A percentile compares a stretch with the other conserved stretches of the same genome.
Conservation (phyloP, 2,888 invertebrate genomes). For the Caenorhabditis wallacei region DNA sequence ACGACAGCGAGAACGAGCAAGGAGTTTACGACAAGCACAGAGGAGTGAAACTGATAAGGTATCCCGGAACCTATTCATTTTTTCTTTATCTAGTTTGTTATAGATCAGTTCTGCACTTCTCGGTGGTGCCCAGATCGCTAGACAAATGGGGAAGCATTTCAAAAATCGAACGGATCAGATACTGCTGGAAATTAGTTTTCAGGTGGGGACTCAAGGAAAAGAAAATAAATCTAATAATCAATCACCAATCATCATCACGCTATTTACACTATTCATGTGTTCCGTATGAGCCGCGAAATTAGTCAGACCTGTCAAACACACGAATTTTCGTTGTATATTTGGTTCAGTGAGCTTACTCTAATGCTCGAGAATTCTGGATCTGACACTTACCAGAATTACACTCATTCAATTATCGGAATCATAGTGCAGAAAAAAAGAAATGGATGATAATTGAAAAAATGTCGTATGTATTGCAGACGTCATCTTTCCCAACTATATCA, state of each 20-base stretch:
- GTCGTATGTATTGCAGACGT: slow-evolving; percentile 74
- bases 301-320: slow-evolving; percentile 58
- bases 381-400: slow-evolving; percentile 46
- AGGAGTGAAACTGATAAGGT: slow-evolving; percentile 71
- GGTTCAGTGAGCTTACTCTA: slow-evolving; percentile 23
- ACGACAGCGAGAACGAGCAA: slow-evolving; percentile 82
- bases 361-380: slow-evolving; percentile 20
- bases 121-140: slow-evolving; percentile 80
- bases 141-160: slow-evolving; percentile 80
- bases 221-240: slow-evolving; percentile 15
- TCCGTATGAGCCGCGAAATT: slow-evolving; percentile 15
- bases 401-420: slow-evolving; percentile 29
- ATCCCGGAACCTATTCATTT: background rate
- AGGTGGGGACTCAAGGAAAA: slow-evolving; percentile 69
- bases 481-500: slow-evolving; percentile 80
- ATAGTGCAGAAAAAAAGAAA: slow-evolving; percentile 30
- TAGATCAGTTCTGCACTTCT: slow-evolving; percentile 80
- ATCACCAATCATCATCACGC: slow-evolving; percentile 52
- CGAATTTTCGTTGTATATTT: slow-evolving; percentile 31
- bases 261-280: slow-evolving; percentile 28
- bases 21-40: slow-evolving; percentile 70
- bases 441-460: slow-evolving; percentile 4
- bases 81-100: slow-evolving; percentile 9
- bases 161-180: slow-evolving; percentile 81
- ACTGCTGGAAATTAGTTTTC: slow-evolving; percentile 80